Conservation (phyloP, 1,140 invertebrate species). For the Sesamia nonagrioides region DNA sequence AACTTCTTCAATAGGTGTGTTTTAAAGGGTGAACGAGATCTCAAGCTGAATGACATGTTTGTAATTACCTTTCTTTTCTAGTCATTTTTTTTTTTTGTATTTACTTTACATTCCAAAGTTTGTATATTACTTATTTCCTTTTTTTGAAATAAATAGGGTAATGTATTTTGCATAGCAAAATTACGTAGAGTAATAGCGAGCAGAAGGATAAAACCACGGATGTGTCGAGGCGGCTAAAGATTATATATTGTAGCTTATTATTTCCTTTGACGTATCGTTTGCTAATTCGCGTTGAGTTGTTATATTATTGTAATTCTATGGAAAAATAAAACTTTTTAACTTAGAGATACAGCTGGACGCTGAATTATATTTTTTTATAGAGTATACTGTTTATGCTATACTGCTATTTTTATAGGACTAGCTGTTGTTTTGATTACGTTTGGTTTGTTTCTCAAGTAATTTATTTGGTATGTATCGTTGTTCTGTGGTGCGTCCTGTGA, state of each 20-base stretch:
- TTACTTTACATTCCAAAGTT: conserved; percentile 83
- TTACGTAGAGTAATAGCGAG: conserved; percentile 73
- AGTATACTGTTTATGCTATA: conserved; percentile 84
- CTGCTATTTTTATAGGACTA: conserved; percentile 86
- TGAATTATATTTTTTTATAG: conserved; percentile 87
- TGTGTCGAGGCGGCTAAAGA: conserved; percentile 63
- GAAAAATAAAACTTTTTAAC: conserved; percentile 77
- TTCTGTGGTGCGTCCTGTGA: conserved; percentile 39
- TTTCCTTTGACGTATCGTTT: conserved; percentile 69
- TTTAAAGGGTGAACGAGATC: conserved; percentile 67
- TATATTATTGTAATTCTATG: conserved; percentile 80
- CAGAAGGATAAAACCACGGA: conserved; percentile 62
- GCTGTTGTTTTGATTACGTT: conserved; percentile 76
- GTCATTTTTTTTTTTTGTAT: conserved; percentile 74
- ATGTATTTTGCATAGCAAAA: conserved; percentile 87
- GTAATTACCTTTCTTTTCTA: conserved; percentile 78
- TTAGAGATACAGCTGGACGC: conserved; percentile 82
- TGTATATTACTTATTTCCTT: conserved; percentile 68
- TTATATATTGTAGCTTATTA: conserved; percentile 65
- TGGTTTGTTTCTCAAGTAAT: conserved; percentile 60
- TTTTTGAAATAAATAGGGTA: conserved; percentile 75
- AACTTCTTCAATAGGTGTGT: conserved; percentile 59
- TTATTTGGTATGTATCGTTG: conserved; percentile 68
- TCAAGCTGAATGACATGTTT: conserved; percentile 64
- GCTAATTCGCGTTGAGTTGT: conserved; percentile 74